A percentile compares a stretch with the other conserved stretches of the same genome.
Conservation (phyloP, 2,888 invertebrate genomes). For the Saturnia pavonia region DNA sequence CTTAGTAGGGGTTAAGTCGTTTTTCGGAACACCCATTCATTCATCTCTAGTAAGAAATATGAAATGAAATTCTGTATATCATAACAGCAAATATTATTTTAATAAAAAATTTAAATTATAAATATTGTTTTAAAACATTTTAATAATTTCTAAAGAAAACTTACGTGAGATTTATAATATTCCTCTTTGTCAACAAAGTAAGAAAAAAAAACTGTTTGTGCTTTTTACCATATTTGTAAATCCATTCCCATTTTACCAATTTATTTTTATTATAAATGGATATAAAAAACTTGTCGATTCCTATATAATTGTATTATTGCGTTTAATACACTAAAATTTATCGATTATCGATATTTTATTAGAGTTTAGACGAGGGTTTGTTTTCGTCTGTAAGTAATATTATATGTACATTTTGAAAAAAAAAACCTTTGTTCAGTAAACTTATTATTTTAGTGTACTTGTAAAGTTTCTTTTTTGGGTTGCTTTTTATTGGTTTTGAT, state of each 20-base stretch:
- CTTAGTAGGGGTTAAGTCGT: too few relatives aligned
- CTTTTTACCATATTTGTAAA: slow-evolving; percentile 23
- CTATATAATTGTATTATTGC: slow-evolving; percentile 49
- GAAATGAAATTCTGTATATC: too few relatives aligned
- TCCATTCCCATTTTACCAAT: slow-evolving; percentile 55
- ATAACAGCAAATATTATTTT: too few relatives aligned
- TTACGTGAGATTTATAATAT: too few relatives aligned
- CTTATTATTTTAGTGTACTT: slow-evolving; percentile 59
- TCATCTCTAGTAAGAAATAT: too few relatives aligned
- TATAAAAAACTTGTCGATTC: slow-evolving; percentile 41
- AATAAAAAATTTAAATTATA: too few relatives aligned
- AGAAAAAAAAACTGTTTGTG: neutral
- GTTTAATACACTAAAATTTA: slow-evolving; percentile 40
- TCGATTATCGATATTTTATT: slow-evolving; percentile 41
- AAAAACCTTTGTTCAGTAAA: slow-evolving; percentile 49
- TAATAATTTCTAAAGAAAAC: too few relatives aligned
- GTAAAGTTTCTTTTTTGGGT: slow-evolving; percentile 57
- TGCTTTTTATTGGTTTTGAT: slow-evolving; percentile 17
- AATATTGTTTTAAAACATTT: too few relatives aligned
- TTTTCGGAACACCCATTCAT: too few relatives aligned
- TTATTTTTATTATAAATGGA: slow-evolving; percentile 50
- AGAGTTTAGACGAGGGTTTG: slow-evolving; percentile 29
- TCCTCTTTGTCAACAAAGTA: too few relatives aligned
- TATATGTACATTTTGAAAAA: slow-evolving; percentile 78
- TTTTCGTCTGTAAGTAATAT: slow-evolving; percentile 74